These are phyloP conservation scores for Cactoblastis cactorum DNA, from an alignment of 2,888 invertebrate species.

Conservation along the genomic window DNA sequence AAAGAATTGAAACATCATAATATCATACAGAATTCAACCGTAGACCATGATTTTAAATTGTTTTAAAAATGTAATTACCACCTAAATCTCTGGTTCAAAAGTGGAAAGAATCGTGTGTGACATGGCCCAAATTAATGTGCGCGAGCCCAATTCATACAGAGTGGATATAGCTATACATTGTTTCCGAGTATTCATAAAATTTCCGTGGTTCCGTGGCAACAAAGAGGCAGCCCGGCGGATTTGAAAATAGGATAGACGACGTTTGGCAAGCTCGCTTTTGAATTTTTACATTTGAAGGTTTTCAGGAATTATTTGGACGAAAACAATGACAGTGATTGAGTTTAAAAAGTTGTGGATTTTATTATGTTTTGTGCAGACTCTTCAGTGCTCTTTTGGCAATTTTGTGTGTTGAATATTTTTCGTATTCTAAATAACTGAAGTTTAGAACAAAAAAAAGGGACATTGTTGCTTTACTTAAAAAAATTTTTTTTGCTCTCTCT, in stretches of 20 bases:
- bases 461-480: too few species aligned
- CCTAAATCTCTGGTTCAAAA: neutral
- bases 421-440: too few species aligned
- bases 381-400: neutral
- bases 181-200: constrained; percentile 1
- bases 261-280: neutral
- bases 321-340: neutral
- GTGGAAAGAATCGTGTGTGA: neutral
- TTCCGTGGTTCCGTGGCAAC: neutral
- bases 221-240: neutral
- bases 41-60: too few species aligned
- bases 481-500: too few species aligned
- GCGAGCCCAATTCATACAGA: constrained; percentile 44
- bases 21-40: too few species aligned
- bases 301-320: neutral
- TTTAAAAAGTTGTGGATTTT: neutral
- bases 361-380: neutral
- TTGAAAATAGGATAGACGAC: neutral
- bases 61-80: too few species aligned
- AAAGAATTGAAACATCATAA: too few species aligned
- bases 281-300: neutral
- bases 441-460: too few species aligned
- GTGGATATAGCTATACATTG: constrained; percentile 7
- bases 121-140: neutral
- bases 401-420: too few species aligned